Percentiles rank a stretch among this genome's conserved stretches.
These are phyloP conservation scores for Phyllotreta striolata DNA, from an alignment of 2,888 invertebrate genomes.

Conservation along the genomic window DNA sequence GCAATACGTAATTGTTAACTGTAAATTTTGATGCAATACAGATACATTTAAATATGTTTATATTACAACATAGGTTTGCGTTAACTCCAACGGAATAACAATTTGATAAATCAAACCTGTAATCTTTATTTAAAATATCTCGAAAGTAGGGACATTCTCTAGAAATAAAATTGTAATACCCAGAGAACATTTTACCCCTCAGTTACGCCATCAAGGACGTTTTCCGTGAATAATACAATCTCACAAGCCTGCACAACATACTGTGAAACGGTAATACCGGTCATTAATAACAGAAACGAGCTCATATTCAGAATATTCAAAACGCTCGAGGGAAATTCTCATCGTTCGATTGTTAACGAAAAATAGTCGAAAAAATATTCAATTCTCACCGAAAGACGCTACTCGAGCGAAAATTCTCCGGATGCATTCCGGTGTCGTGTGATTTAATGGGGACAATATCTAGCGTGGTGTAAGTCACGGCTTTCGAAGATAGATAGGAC, in stretches of 20 bases:
- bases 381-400: conserved; percentile 13
- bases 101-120: too few species aligned
- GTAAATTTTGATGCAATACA: too few species aligned
- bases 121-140: too few species aligned
- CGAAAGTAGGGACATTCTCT: not conserved
- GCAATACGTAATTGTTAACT: too few species aligned
- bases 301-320: conserved; percentile 23
- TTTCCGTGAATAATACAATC: conserved; percentile 13
- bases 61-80: too few species aligned
- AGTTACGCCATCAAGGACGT: conserved; percentile 3
- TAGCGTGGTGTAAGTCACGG: conserved; percentile 19
- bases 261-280: conserved; percentile 19
- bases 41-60: too few species aligned
- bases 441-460: conserved; percentile 40
- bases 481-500: conserved; percentile 27
- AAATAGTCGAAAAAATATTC: conserved; percentile 14
- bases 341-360: conserved; percentile 14
- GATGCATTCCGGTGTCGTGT: conserved; percentile 32
- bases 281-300: conserved; percentile 25
- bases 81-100: too few species aligned
- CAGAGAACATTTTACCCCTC: not conserved
- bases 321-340: conserved; percentile 21
- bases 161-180: not conserved
- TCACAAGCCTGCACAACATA: conserved; percentile 17
- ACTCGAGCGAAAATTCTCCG: conserved; percentile 21